These are phyloP conservation scores for Orussus abietinus DNA, from an alignment of 1,140 invertebrate species.

Conservation along the genomic window DNA sequence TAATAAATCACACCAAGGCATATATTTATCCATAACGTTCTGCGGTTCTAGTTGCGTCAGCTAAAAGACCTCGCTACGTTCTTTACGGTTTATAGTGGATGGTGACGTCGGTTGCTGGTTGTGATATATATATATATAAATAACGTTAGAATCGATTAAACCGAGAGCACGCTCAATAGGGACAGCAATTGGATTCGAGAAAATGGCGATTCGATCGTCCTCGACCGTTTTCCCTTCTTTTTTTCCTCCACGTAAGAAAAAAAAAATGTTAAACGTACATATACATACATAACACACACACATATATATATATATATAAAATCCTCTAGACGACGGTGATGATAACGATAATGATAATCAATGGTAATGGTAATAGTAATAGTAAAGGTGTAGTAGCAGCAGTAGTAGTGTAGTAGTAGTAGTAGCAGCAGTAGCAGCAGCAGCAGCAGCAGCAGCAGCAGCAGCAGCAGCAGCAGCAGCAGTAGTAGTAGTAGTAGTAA, in stretches of 20 bases:
- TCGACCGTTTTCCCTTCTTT: not conserved
- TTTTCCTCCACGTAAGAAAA: not conserved
- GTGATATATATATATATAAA: slow-evolving; percentile 30
- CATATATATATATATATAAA: no score
- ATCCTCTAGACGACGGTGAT: no score
- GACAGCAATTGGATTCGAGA: slow-evolving; percentile 31
- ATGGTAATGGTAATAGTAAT: slow-evolving; percentile 19
- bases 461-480: slow-evolving; percentile 3
- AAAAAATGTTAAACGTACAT: slow-evolving; percentile 3
- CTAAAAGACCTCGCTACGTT: slow-evolving; percentile 39
- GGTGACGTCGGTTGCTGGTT: slow-evolving; percentile 49
- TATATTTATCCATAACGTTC: slow-evolving; percentile 31
- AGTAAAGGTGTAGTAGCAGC: slow-evolving; percentile 5
- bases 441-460: not conserved
- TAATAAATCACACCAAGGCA: slow-evolving; percentile 49
- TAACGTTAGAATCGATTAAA: slow-evolving; percentile 26
- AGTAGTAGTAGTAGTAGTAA: slow-evolving; percentile 22
- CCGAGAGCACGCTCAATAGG: no score
- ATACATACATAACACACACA: not conserved
- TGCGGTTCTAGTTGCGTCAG: slow-evolving; percentile 36
- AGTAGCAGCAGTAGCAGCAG: not conserved
- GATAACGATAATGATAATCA: no score
- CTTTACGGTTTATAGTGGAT: slow-evolving; percentile 37
- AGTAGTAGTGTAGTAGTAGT: slow-evolving; percentile 20
- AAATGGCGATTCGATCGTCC: slow-evolving; percentile 21